Evolutionary conservation across 2,113 vertebrate genomes (phyloP).

Genomic region (Ictalurus furcatus): DNA sequence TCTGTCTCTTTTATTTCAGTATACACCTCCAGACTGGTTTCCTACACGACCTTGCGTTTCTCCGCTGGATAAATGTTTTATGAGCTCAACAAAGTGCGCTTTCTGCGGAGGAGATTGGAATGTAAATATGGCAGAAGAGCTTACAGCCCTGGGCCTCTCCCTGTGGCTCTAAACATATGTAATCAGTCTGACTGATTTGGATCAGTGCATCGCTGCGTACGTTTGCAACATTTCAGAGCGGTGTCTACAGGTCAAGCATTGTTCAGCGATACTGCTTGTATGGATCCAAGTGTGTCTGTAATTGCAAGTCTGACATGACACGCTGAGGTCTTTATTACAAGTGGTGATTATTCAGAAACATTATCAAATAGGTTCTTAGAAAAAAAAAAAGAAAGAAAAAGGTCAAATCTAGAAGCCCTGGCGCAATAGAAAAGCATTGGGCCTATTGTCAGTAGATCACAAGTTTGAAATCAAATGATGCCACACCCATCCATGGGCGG

Average conservation of each 20-base stretch:
- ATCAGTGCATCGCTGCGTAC: background rate
- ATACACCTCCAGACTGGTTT: slow-evolving; percentile 70
- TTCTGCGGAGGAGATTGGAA: slow-evolving; percentile 78
- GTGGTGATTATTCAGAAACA: background rate
- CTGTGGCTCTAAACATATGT: slow-evolving; percentile 64
- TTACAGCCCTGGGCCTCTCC: slow-evolving; percentile 60
- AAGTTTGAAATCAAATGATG: background rate
- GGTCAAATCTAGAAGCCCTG: background rate
- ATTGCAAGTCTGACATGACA: background rate
- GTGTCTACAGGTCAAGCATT: background rate
- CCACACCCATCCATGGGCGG: background rate
- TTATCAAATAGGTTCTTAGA: background rate
- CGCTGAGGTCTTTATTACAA: background rate
- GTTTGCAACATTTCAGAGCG: background rate
- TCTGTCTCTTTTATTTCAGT: slow-evolving; percentile 60
- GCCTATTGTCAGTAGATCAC: background rate
- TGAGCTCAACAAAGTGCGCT: slow-evolving; percentile 75
- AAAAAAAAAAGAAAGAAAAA: background rate
- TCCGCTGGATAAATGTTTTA: slow-evolving; percentile 77
- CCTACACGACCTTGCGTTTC: slow-evolving; percentile 75
- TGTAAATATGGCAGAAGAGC: slow-evolving; percentile 77
- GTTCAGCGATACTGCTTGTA: background rate
- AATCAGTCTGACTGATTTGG: slow-evolving; percentile 7
- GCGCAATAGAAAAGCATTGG: background rate
- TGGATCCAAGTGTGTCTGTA: background rate